Percentiles rank a stretch among this genome's conserved stretches.
Evolutionary conservation across 2,888 invertebrate species (phyloP).

Genomic region (Pegoplata infirma): DNA sequence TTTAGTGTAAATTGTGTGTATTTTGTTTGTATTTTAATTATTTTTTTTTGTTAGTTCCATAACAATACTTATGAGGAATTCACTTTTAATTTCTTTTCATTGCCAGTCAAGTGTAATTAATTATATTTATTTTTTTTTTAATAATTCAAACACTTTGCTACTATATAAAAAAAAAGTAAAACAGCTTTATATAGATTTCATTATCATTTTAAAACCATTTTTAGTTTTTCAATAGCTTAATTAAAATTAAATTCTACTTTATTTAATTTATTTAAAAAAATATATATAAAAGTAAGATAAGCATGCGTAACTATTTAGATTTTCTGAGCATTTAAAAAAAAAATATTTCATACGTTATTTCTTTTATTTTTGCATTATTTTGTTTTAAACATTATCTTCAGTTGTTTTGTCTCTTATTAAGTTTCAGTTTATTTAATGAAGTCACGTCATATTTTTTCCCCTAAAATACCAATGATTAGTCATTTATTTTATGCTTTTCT

Average conservation of each 20-base stretch:
- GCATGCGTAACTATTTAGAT: conserved; percentile 6
- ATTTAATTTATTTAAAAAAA: neutral
- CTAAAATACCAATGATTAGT: neutral
- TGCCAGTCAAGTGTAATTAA: conserved; percentile 64
- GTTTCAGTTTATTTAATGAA: neutral
- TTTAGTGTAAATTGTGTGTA: conserved; percentile 47
- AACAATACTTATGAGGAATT: conserved; percentile 61
- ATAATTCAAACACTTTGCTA: conserved; percentile 33
- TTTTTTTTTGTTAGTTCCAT: conserved; percentile 59
- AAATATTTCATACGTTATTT: neutral
- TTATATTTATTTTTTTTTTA: conserved; percentile 28
- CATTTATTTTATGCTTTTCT: neutral
- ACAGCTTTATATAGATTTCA: conserved; percentile 33
- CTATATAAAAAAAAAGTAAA: conserved; percentile 8
- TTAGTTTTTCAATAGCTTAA: neutral
- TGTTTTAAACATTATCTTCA: neutral
- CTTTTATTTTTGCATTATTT: neutral
- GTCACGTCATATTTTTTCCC: neutral
- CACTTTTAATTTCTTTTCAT: conserved; percentile 76
- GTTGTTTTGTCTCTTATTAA: neutral
- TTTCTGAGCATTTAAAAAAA: neutral
- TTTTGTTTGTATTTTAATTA: conserved; percentile 39
- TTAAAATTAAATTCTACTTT: neutral
- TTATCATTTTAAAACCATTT: conserved; percentile 17
- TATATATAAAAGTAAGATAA: neutral